Percentiles rank a stretch among this genome's conserved stretches.
Conservation (phyloP, 2,113 vertebrate species). For the Chaenogobius annularis region DNA sequence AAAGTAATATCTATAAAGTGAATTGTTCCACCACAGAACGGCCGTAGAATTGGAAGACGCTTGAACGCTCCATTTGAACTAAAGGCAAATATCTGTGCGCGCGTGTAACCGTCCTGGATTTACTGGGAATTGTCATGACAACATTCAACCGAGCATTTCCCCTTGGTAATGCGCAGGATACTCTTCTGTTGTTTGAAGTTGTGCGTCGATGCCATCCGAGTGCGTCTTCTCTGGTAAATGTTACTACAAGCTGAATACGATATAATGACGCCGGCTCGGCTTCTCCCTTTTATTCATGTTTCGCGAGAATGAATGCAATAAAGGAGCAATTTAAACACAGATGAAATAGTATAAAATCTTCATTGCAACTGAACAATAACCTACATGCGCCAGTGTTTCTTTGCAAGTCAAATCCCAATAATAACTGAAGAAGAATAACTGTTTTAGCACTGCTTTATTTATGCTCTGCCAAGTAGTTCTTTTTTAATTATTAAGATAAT, state of each 20-base stretch:
- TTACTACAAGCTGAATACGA: neutral
- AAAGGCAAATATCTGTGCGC: slow-evolving; percentile 8
- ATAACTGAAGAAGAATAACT: too few species aligned
- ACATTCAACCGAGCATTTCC: neutral
- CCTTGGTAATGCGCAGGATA: neutral
- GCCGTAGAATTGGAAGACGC: slow-evolving; percentile 43
- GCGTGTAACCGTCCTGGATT: slow-evolving; percentile 8
- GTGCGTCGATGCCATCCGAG: neutral
- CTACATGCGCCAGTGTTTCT: neutral
- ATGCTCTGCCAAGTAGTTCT: neutral
- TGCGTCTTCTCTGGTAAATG: neutral
- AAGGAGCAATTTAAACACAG: neutral
- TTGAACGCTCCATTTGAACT: slow-evolving; percentile 29
- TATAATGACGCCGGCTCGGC: neutral
- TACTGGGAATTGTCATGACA: slow-evolving; percentile 19
- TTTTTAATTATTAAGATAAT: neutral
- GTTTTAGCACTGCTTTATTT: neutral
- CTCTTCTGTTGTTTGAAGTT: neutral
- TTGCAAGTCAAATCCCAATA: neutral
- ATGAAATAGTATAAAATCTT: neutral
- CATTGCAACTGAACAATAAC: neutral
- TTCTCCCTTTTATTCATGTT: neutral
- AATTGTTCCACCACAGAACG: slow-evolving; percentile 42
- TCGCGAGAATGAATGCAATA: neutral
- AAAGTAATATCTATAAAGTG: slow-evolving; percentile 40